A percentile compares a stretch with the other conserved stretches of the same genome.
phyloP scores from a whole-genome alignment of 1,140 invertebrate genomes.

The Zaprionus taronus region DNA sequence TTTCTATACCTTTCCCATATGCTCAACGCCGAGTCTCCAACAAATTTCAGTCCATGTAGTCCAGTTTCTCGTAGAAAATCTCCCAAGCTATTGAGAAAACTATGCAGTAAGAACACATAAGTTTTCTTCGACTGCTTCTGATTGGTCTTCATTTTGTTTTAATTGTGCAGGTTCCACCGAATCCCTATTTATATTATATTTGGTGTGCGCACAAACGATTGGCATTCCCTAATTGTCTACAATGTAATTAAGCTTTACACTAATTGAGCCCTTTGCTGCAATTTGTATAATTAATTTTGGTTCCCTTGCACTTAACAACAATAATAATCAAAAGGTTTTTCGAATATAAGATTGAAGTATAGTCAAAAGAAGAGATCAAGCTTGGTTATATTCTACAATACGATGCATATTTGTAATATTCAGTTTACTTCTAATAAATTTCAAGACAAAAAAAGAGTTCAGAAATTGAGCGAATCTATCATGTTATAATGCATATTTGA shows the following conservation, averaged over 20 bases:
- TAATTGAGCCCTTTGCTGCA: constrained; percentile 14
- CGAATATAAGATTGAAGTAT: neutral
- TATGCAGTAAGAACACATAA: constrained; percentile 32
- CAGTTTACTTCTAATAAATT: neutral
- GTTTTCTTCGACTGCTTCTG: constrained; percentile 2
- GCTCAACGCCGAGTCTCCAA: constrained; percentile 88
- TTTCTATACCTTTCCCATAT: constrained; percentile 88
- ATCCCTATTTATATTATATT: constrained; percentile 16
- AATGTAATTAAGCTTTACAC: constrained; percentile 16
- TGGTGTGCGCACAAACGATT: constrained; percentile 2
- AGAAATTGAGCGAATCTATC: neutral
- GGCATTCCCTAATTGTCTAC: constrained; percentile 22
- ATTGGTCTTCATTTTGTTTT: constrained; percentile 14
- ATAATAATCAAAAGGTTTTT: neutral
- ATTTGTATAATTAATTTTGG: constrained; percentile 41
- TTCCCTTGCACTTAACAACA: neutral
- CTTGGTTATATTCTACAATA: too few relatives aligned
- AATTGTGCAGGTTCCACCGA: neutral
- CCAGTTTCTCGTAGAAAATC: constrained; percentile 88
- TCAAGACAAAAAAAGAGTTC: too few relatives aligned
- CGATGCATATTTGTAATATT: too few relatives aligned
- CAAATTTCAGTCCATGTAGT: constrained; percentile 90
- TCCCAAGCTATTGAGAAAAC: constrained; percentile 49
- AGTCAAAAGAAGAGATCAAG: too few relatives aligned
- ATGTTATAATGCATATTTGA: neutral